Conservation (phyloP, 1,140 invertebrate species). For the Polypedilum pembai region DNA sequence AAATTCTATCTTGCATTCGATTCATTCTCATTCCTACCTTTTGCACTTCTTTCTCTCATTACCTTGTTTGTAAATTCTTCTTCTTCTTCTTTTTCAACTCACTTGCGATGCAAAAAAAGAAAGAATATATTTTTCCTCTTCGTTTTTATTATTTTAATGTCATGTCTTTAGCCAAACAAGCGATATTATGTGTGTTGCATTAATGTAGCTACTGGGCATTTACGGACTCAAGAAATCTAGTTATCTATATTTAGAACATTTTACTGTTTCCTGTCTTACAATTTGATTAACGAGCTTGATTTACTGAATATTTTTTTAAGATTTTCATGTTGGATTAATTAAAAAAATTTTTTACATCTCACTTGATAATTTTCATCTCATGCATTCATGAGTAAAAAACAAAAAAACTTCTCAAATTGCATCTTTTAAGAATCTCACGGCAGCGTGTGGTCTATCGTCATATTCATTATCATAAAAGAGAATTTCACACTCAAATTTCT, state of each 20-base stretch:
- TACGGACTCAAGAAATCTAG: neutral
- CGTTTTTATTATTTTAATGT: neutral
- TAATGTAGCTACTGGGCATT: conserved; percentile 10
- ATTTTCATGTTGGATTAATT: too few species aligned
- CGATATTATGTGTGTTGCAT: neutral
- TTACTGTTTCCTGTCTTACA: too few species aligned
- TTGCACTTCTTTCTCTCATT: neutral
- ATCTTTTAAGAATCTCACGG: neutral
- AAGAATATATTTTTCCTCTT: too few species aligned
- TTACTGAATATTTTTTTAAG: too few species aligned
- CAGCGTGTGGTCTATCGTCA: conserved; percentile 15
- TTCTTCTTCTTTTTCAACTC: neutral
- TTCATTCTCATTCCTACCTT: neutral
- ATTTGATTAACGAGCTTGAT: too few species aligned
- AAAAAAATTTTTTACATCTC: too few species aligned
- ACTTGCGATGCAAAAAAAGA: too few species aligned
- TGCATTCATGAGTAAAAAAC: too few species aligned
- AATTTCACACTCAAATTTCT: neutral
- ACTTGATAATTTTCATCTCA: too few species aligned
- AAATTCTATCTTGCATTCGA: neutral
- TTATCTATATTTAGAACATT: too few species aligned
- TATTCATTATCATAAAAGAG: neutral
- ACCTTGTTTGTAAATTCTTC: conserved; percentile 2
- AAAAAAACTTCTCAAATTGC: too few species aligned
- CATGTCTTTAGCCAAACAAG: conserved; percentile 12